Evolutionary conservation across 1,140 invertebrate species (phyloP).

Genomic region (Megathymus violae): DNA sequence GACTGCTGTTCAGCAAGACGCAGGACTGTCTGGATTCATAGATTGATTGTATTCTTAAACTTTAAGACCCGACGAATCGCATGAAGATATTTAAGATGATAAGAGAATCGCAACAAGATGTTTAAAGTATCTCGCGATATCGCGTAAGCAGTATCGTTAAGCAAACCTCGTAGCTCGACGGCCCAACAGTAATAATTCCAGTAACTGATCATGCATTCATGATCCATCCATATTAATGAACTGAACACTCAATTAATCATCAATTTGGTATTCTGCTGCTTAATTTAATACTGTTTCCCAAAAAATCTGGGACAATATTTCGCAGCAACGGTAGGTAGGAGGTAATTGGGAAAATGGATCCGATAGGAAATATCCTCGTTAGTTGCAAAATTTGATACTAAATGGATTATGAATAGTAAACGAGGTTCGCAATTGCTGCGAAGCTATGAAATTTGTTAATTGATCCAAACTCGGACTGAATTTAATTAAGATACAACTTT

Average conservation of each 20-base stretch:
- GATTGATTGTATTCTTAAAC: no score
- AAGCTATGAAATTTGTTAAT: not conserved
- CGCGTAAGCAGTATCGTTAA: no score
- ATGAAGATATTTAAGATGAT: no score
- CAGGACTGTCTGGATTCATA: no score
- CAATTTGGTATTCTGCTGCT: constrained; percentile 1
- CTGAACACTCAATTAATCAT: constrained; percentile 6
- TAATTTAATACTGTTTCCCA: constrained; percentile 4
- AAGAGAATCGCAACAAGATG: no score
- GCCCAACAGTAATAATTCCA: no score
- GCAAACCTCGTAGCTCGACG: no score
- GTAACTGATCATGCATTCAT: constrained; percentile 16
- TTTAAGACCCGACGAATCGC: no score
- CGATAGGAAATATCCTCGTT: not conserved
- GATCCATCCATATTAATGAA: not conserved
- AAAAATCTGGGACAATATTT: not conserved
- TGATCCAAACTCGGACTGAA: not conserved
- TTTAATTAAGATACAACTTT: not conserved
- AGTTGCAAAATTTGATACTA: constrained; percentile 14
- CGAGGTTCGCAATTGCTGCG: not conserved
- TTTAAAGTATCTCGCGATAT: no score
- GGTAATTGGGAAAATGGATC: not conserved
- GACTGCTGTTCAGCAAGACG: no score
- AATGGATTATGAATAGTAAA: constrained; percentile 12
- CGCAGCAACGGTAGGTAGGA: not conserved